A percentile compares a stretch with the other conserved stretches of the same genome.
Conservation (phyloP, 2,888 invertebrate genomes). For the Corythucha ciliata region DNA sequence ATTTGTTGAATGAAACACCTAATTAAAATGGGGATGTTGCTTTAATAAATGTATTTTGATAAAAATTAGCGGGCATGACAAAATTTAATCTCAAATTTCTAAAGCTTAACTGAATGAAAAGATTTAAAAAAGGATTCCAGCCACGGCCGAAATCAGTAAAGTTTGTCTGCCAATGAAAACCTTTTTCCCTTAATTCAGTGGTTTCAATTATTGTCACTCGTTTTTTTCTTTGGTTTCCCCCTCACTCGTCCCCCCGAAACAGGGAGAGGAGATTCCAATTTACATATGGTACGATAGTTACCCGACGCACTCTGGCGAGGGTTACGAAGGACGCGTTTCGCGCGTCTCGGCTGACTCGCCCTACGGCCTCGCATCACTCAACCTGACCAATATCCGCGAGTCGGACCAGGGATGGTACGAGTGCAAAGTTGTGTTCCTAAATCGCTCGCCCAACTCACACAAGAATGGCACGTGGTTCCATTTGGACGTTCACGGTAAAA, state of each 20-base stretch:
- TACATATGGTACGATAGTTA: constrained; percentile 98
- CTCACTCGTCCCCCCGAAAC: constrained; percentile 34
- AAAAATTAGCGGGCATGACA: too few species aligned
- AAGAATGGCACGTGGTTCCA: constrained; percentile 98
- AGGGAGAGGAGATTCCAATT: constrained; percentile 93
- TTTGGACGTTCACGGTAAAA: constrained; percentile 77
- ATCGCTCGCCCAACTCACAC: constrained; percentile 82
- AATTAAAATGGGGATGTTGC: too few species aligned
- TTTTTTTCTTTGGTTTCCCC: not conserved
- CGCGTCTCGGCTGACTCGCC: constrained; percentile 79
- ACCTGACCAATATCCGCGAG: constrained; percentile 87
- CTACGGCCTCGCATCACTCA: constrained; percentile 86
- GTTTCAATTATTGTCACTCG: not conserved
- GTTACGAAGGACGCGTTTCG: constrained; percentile 85
- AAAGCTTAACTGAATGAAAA: too few species aligned
- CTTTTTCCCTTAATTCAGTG: not conserved
- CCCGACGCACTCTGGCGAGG: constrained; percentile 90
- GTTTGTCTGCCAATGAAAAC: too few species aligned
- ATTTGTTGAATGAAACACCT: too few species aligned
- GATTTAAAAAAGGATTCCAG: too few species aligned
- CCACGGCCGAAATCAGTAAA: too few species aligned
- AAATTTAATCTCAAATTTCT: too few species aligned
- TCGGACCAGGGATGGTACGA: constrained; percentile 96
- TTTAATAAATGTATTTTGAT: too few species aligned
- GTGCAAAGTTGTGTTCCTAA: constrained; percentile 88